Evolutionary conservation across 2,888 invertebrate genomes (phyloP), one percentile per base, ranked within the genome.

Genomic region (Drosophila neonasuta): DNA sequence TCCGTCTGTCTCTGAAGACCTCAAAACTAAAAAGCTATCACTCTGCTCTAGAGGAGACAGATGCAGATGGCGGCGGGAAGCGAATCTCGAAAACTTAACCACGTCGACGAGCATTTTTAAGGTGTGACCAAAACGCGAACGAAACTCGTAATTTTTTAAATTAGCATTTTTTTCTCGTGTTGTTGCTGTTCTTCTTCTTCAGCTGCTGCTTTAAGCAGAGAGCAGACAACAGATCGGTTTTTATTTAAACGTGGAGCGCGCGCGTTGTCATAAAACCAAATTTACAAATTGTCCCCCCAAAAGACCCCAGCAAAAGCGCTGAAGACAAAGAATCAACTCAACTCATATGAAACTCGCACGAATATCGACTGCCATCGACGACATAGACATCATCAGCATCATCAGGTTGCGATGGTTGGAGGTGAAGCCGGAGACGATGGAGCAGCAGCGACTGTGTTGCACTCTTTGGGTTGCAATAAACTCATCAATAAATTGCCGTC

Each of bases 401-500:
- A 66, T 75, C 71, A 79, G 61, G 15, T 32, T 46, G 54, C 13
- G 13, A 41, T 41, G n/a, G n/a, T n/a, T n/a, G n/a, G n/a, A n/a
- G n/a, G n/a, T n/a, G 51, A 49, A 15, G 49, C 11, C n/a, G 46
- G 45, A n/a, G 34, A 10, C 55, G 36, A 60, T 56, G 42, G 62
- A 49, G 50, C 13, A 30, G 52, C 44, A 36, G 52, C 24, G 44
- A 44, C 32, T 49, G 42, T 50, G 55, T 39, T 63, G 76, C 62
- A 57, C 57, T 56, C 57, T 61, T 55, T 55, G 61, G 30, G 13
- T 79, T 84, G 88, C 89, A 89, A 89, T 89, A 89, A 89, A 89
- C 89, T 89, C 89, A 88, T 89, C 89, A 89, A 89, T 89, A 89
- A 89, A 89, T 89, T 89, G 90, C 89, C 77, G 68, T 80, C 78